Base-by-base conservation (phyloP, 2,797 vertebrate genomes). In the Myripristis jacobus region DNA sequence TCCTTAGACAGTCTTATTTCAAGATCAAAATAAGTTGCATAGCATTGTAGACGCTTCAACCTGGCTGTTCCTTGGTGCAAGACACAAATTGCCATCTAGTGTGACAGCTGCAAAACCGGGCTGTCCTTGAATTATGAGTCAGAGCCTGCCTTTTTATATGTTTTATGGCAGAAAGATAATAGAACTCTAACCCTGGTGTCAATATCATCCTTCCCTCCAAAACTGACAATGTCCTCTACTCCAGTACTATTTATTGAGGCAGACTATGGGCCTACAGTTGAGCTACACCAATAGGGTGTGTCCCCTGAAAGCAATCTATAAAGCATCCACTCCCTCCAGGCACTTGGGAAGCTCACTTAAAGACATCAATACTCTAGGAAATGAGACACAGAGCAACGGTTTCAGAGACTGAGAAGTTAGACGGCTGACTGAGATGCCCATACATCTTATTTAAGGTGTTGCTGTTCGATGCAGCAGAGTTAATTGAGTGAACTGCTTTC, bases 321-420 rank as follows among this genome's bases (percentile, higher is more conserved):
- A 3, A 86, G 73, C 80, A 87, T 83, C 80, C 82, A 68, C 80
- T 83, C 80, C 80, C 75, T 79, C 41, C 64, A 75, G 80, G 84
- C 82, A 77, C 77, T 84, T 63, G 77, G 74, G 78, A 87, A 85
- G 84, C 87, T 87, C 88, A 89, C 88, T 92, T 90, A 85, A 84
- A 89, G 77, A 89, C 88, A 89, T 92, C 91, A 88, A 91, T 93
- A 91, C 76, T 66, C 47, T 50, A 83, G 89, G 87, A 92, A 92
- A 93, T 89, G 87, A 93, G 91, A 93, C 90, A 87, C 88, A 89
- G 88, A 93, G 88, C 63, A 74, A 92, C 88, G 83, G 68, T 80
- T 87, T 84, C 82, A 67, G 80, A 87, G 78, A 79, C 73, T 66
- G 65, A 74, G 82, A 81, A 82, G 84, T 85, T 77, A 86, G 87